phyloP scores from a whole-genome alignment of 2,888 invertebrate species.

The Eulithis testata region DNA sequence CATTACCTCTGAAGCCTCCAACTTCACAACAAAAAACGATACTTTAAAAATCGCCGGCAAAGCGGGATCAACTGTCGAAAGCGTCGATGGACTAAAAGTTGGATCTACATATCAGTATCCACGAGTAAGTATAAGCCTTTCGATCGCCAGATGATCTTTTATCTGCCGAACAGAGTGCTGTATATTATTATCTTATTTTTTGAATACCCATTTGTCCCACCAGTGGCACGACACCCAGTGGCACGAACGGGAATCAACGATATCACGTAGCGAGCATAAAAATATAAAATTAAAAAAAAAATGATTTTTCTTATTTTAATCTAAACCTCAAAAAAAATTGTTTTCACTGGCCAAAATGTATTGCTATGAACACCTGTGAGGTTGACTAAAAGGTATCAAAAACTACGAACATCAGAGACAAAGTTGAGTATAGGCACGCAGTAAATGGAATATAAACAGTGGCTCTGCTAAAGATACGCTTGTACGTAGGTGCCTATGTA shows the following conservation, averaged over 20 bases:
- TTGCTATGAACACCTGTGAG: not conserved
- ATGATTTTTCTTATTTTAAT: too few relatives aligned
- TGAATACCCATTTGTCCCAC: too few relatives aligned
- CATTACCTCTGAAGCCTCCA: slow-evolving; percentile 28
- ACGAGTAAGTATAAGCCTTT: not conserved
- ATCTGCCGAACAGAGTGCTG: not conserved
- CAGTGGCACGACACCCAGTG: too few relatives aligned
- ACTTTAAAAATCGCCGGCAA: slow-evolving; percentile 32
- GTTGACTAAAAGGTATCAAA: slow-evolving; percentile 16
- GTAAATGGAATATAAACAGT: slow-evolving; percentile 8
- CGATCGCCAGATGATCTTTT: not conserved
- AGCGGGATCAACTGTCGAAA: slow-evolving; percentile 33
- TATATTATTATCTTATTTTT: too few relatives aligned
- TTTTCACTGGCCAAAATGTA: too few relatives aligned
- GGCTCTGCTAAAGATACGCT: not conserved
- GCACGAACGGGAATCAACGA: too few relatives aligned
- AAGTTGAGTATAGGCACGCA: slow-evolving; percentile 6
- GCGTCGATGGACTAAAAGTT: slow-evolving; percentile 18
- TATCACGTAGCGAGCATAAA: too few relatives aligned
- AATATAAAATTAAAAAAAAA: too few relatives aligned
- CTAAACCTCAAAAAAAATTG: too few relatives aligned
- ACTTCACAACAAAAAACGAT: slow-evolving; percentile 23
- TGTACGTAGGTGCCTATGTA: not conserved
- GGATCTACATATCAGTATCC: not conserved
- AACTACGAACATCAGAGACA: slow-evolving; percentile 17